Percentiles rank a stretch among this genome's conserved stretches.
Evolutionary conservation across 2,113 vertebrate genomes (phyloP).

Genomic region (Heptranchias perlo): DNA sequence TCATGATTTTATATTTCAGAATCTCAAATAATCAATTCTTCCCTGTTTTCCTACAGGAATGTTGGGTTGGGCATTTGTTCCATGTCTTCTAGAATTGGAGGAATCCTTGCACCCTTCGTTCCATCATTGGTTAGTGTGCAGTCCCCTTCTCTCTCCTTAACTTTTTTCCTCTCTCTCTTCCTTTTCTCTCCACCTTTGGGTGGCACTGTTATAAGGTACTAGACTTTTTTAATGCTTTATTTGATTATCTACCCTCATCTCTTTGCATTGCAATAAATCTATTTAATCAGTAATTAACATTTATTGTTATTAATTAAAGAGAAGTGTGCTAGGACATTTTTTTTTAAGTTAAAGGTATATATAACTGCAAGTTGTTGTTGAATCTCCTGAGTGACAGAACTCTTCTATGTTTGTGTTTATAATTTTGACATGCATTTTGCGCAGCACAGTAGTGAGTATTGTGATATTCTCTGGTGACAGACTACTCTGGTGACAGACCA

Average conservation of each 20-base stretch:
- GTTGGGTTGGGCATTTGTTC: conserved; percentile 69
- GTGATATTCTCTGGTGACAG: not conserved
- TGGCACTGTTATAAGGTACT: not conserved
- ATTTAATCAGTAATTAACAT: not conserved
- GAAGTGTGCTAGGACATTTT: not conserved
- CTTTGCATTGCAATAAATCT: not conserved
- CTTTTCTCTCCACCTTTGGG: not conserved
- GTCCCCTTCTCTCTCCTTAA: not conserved
- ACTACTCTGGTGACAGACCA: not conserved
- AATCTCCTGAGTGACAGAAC: not conserved
- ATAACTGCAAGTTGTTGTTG: not conserved
- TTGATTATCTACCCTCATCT: not conserved
- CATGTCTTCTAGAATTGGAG: conserved; percentile 71
- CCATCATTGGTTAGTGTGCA: conserved; percentile 65
- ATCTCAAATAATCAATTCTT: not conserved
- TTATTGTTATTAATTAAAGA: not conserved
- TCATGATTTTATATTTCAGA: not conserved
- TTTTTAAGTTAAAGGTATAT: not conserved
- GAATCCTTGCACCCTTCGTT: conserved; percentile 70
- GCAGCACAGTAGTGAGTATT: not conserved
- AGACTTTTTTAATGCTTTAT: not conserved
- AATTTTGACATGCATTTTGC: not conserved
- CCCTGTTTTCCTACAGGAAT: conserved; percentile 53
- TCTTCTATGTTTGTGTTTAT: not conserved
- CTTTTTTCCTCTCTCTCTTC: not conserved